Conservation (phyloP, 2,113 vertebrate genomes). For the Blennius ocellaris region DNA sequence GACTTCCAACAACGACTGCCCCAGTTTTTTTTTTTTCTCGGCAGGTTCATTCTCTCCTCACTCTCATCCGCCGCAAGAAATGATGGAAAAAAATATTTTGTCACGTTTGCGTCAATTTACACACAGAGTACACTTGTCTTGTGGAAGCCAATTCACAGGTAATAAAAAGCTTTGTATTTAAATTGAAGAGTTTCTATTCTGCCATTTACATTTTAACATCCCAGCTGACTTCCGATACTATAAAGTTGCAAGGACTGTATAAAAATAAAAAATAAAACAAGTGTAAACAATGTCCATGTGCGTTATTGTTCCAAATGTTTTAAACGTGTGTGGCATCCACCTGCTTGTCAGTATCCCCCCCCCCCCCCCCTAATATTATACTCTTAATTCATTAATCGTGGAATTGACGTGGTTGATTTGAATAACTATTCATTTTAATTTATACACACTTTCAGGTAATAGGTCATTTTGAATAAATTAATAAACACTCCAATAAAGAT, state of each 20-base stretch:
- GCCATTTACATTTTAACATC: not conserved
- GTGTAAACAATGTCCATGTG: slow-evolving; percentile 3
- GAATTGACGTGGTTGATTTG: not conserved
- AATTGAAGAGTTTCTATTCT: slow-evolving; percentile 45
- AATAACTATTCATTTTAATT: no score
- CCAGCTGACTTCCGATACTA: not conserved
- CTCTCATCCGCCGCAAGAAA: not conserved
- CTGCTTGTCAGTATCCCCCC: no score
- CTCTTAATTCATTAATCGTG: not conserved
- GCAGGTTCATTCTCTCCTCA: not conserved
- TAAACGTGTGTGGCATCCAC: not conserved
- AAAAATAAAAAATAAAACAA: slow-evolving; percentile 1
- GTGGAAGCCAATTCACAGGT: slow-evolving; percentile 40
- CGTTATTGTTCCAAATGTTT: not conserved
- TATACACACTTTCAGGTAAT: not conserved
- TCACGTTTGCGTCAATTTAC: slow-evolving; percentile 61
- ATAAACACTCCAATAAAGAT: not conserved
- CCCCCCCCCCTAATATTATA: not conserved
- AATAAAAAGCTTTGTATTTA: slow-evolving; percentile 79
- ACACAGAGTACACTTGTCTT: slow-evolving; percentile 54
- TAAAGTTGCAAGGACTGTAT: not conserved
- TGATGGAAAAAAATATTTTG: not conserved
- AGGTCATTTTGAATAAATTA: not conserved
- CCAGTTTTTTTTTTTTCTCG: not conserved
- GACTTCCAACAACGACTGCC: not conserved